Evolutionary conservation across 37 sponge, comb jelly and placozoan genomes (phyloP).

Genomic region (Oopsacas minuta): DNA sequence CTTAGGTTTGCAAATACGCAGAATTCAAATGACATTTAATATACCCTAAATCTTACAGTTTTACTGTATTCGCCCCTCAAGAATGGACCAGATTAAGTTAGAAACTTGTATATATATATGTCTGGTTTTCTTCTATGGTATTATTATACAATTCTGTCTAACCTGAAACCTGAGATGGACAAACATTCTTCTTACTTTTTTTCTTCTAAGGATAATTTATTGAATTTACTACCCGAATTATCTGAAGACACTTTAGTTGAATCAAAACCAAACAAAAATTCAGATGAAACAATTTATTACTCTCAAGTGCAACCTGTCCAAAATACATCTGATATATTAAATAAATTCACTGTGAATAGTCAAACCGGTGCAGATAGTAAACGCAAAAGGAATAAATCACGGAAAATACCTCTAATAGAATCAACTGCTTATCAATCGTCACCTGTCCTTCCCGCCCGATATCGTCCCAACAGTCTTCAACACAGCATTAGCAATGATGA

Average conservation of each 20-base stretch:
- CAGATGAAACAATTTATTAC: neutral
- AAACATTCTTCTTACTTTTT: neutral
- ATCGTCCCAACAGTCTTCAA: neutral
- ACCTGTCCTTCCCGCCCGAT: neutral
- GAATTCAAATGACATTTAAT: too few species aligned
- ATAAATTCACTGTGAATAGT: neutral
- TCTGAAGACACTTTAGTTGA: too few species aligned
- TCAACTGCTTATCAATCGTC: neutral
- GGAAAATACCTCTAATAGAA: neutral
- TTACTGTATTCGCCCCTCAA: too few species aligned
- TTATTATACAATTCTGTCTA: too few species aligned
- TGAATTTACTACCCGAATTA: neutral
- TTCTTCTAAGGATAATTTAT: neutral
- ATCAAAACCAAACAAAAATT: neutral
- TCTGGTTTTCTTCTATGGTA: too few species aligned
- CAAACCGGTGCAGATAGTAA: neutral
- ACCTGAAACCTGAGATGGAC: neutral
- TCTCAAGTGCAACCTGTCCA: neutral
- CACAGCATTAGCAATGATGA: neutral
- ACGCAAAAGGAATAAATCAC: neutral
- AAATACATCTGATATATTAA: neutral
- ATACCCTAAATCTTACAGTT: too few species aligned
- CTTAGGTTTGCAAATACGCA: too few species aligned
- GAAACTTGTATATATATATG: too few species aligned
- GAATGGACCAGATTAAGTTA: too few species aligned